These are phyloP conservation scores for Chloroceryle amazona DNA, from an alignment of 2,797 vertebrate species.

Conservation along the genomic window DNA sequence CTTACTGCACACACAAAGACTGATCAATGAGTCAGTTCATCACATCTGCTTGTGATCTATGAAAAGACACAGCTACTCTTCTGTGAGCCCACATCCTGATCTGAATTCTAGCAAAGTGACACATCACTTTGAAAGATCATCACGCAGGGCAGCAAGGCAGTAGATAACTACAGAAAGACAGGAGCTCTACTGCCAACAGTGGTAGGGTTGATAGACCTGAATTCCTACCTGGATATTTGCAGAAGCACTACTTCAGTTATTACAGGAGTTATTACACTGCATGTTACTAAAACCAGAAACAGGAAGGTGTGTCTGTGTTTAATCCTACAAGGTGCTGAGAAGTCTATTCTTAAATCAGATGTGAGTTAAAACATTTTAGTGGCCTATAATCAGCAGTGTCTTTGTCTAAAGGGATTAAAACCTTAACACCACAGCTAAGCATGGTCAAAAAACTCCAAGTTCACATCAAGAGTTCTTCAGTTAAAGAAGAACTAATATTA, in stretches of 20 bases:
- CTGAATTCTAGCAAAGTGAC: background rate
- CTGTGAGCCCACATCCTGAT: background rate
- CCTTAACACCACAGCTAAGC: background rate
- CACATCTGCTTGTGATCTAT: background rate
- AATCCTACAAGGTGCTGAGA: background rate
- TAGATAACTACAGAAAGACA: background rate
- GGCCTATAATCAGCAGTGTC: background rate
- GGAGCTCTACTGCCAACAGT: background rate
- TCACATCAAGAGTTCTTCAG: constrained; percentile 4
- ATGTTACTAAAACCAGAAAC: background rate
- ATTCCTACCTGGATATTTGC: background rate
- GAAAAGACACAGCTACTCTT: background rate
- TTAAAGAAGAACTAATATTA: background rate
- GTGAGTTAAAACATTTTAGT: background rate
- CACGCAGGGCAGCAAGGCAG: background rate
- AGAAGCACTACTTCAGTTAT: background rate
- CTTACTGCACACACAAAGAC: background rate
- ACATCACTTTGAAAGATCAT: background rate
- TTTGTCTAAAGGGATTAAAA: constrained; percentile 4
- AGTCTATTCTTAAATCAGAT: background rate
- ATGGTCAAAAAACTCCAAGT: background rate
- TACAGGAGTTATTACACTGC: rapidly evolving
- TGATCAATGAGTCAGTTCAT: background rate
- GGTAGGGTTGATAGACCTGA: background rate
- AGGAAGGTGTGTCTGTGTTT: background rate